Base-by-base conservation (phyloP, 1,140 invertebrate genomes). In the Armadillidium nasatum region DNA sequence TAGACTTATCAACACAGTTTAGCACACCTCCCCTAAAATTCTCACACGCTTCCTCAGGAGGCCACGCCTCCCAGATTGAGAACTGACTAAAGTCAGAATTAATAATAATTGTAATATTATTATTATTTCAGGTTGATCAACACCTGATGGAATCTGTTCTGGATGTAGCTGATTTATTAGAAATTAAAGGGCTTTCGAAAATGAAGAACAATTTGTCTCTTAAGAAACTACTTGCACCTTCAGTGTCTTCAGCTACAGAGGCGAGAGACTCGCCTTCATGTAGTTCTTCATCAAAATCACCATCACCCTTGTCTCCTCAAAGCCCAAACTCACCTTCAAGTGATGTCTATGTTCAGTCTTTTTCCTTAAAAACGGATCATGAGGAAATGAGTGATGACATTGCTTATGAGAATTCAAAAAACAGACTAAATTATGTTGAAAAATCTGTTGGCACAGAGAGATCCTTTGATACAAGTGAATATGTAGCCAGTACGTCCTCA, bases 151-250 rank as follows among this genome's bases (percentile, higher is more conserved):
- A 70, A 21, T 70, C 68, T 21, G 68, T 70, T 11, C 21, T 70
- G 23, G 68, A 70, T 21, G 68, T 70, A 4, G 68, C 68, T 13
- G 68, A 70, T 21, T 15, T 11, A 21, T 33, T 70, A 21, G 68
- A 70, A 70, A 70, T 70, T 15, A 70, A 70, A 70, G 68, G 68
- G 11, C 22, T 70, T 13, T 70, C 68, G 6, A 70, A 33, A 23
- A 70, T 70, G 23, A 21, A 33, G 23, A 70, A 70, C 21, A 70
- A 70, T 33, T 70, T 33, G 23, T 70, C 68, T 15, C 10, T 70
- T 21, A 70, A 70, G 23, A 70, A 70, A 70, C 23, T 70, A 11
- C 10, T 70, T 21, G 68, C 68, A n/a, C 68, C 68, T 13, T 70
- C 68, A 15, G 11, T 19, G 19, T 19, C 50, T 2, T 60, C 50